phyloP scores from a whole-genome alignment of 2,113 vertebrate genomes.

The Phocoena phocoena region DNA sequence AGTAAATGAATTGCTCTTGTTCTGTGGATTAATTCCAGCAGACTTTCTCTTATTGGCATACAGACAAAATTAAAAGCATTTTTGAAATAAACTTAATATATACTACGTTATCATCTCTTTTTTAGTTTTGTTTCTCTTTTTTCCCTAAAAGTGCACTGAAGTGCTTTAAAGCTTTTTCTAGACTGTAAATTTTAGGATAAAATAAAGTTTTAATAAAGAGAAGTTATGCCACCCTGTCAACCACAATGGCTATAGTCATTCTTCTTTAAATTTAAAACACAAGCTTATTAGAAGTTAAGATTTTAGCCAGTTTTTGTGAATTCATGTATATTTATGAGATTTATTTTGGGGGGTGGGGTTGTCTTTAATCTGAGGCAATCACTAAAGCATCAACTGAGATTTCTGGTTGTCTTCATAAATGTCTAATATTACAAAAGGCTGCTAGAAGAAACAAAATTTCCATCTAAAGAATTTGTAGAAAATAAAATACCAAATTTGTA shows the following conservation, averaged over 20 bases:
- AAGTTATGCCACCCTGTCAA: neutral
- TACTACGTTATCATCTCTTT: neutral
- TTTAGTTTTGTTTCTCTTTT: neutral
- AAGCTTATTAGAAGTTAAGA: slow-evolving; percentile 42
- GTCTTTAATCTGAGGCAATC: slow-evolving; percentile 54
- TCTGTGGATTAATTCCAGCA: slow-evolving; percentile 56
- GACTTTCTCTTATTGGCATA: slow-evolving; percentile 58
- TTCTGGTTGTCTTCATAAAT: slow-evolving; percentile 45
- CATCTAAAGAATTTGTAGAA: neutral
- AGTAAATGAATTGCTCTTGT: slow-evolving; percentile 50
- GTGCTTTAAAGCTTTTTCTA: slow-evolving; percentile 12
- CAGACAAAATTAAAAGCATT: slow-evolving; percentile 52
- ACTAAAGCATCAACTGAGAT: neutral
- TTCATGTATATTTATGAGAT: slow-evolving; percentile 61
- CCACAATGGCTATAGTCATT: neutral
- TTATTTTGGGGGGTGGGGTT: neutral
- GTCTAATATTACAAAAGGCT: neutral
- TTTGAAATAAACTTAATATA: slow-evolving; percentile 49
- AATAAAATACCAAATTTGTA: neutral
- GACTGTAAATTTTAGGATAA: slow-evolving; percentile 10
- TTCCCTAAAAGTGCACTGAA: neutral
- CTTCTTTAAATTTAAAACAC: slow-evolving; percentile 37
- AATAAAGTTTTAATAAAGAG: slow-evolving; percentile 57
- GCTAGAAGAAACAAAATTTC: slow-evolving; percentile 2
- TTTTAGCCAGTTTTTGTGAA: neutral